A percentile compares a stretch with the other conserved stretches of the same genome.
phyloP scores from a whole-genome alignment of 2,888 invertebrate species.

The Stenodema calcarata region DNA sequence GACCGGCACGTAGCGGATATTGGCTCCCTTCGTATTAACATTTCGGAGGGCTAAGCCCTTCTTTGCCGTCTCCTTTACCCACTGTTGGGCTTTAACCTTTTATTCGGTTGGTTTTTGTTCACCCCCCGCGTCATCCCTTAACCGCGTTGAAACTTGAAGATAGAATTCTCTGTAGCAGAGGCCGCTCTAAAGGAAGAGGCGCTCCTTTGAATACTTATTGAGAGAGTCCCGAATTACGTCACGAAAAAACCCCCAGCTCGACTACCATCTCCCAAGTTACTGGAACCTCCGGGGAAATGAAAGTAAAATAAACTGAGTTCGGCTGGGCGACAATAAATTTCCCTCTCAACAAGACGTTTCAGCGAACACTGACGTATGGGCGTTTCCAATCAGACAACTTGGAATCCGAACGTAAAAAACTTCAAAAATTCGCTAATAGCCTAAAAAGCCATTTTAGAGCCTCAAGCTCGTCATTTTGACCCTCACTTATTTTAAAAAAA shows the following conservation, averaged over 20 bases:
- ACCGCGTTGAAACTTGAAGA: not conserved
- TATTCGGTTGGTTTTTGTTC: not conserved
- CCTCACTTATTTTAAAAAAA: too few relatives aligned
- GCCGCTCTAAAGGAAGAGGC: not conserved
- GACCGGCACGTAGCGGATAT: constrained; percentile 39
- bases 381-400: too few relatives aligned
- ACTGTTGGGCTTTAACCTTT: not conserved
- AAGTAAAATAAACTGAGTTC: not conserved
- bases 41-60: constrained; percentile 31
- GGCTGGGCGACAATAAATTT: too few relatives aligned
- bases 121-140: not conserved
- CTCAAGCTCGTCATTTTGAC: too few relatives aligned
- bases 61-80: not conserved
- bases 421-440: too few relatives aligned
- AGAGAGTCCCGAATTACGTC: not conserved
- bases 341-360: not conserved
- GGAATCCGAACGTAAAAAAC: too few relatives aligned
- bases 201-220: not conserved
- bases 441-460: too few relatives aligned
- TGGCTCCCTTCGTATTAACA: constrained; percentile 42
- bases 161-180: not conserved
- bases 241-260: not conserved
- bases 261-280: not conserved
- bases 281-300: not conserved
- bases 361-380: not conserved